A percentile compares a stretch with the other conserved stretches of the same genome.
phyloP scores from a whole-genome alignment of 1,140 invertebrate species.

The Diorhabda elongata region DNA sequence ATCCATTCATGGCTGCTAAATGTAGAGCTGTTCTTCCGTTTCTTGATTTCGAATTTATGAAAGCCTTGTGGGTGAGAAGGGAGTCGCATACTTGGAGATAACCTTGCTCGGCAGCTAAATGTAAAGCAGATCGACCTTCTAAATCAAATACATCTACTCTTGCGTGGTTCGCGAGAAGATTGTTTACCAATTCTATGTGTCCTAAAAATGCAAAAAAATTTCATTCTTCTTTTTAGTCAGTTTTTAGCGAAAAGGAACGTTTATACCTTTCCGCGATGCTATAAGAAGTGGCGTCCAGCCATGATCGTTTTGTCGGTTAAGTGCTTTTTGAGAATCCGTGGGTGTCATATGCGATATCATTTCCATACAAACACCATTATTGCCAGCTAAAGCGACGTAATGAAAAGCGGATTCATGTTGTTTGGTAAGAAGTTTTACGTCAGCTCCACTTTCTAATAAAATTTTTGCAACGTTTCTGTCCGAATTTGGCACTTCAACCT shows the following conservation, averaged over 20 bases:
- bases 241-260: not conserved
- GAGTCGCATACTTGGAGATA: conserved; percentile 91
- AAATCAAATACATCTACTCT: conserved; percentile 98
- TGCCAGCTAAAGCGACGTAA: conserved; percentile 89
- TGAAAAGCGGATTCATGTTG: conserved; percentile 93
- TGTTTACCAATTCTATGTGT: conserved; percentile 81
- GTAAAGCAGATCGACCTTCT: conserved; percentile 90
- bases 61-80: conserved; percentile 93
- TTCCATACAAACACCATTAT: conserved; percentile 90
- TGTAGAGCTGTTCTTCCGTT: conserved; percentile 80
- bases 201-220: conserved; percentile 46
- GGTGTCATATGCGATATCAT: conserved; percentile 87
- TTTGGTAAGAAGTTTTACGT: conserved; percentile 79
- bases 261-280: conserved; percentile 64
- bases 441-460: conserved; percentile 84
- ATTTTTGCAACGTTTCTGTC: conserved; percentile 87
- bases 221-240: not conserved
- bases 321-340: conserved; percentile 82
- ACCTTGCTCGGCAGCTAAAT: conserved; percentile 91
- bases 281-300: conserved; percentile 97
- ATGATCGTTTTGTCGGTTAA: conserved; percentile 86
- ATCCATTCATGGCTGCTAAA: conserved; percentile 92
- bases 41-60: conserved; percentile 92
- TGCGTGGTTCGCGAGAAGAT: conserved; percentile 83
- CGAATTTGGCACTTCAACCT: conserved; percentile 61